These are phyloP conservation scores for Pseudopodoces humilis DNA, from an alignment of 2,113 vertebrate genomes.

Conservation along the genomic window DNA sequence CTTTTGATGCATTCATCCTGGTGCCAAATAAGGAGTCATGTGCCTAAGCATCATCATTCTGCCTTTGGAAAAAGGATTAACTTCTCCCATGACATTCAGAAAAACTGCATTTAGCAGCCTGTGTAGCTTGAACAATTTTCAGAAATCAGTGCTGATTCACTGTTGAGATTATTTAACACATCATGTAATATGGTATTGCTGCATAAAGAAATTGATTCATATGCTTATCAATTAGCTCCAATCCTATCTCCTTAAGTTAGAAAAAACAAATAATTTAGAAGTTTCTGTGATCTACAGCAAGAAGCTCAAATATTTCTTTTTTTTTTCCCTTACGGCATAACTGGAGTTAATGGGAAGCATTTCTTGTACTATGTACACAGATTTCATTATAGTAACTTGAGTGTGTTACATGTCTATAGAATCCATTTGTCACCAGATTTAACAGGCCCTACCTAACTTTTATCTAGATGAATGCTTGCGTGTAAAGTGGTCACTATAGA, in stretches of 20 bases:
- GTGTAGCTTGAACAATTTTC: background rate
- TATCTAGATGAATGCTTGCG: background rate
- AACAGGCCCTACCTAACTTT: background rate
- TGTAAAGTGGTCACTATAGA: background rate
- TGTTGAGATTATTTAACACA: background rate
- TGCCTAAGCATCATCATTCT: background rate
- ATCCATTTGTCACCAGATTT: background rate
- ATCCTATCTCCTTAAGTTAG: background rate
- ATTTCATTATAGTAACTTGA: background rate
- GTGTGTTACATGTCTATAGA: background rate
- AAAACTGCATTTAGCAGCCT: background rate
- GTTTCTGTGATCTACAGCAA: background rate
- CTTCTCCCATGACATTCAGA: background rate
- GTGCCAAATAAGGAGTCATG: background rate
- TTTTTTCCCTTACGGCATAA: background rate
- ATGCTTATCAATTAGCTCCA: background rate
- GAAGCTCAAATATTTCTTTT: background rate
- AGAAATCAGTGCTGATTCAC: background rate
- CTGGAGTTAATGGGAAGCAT: background rate
- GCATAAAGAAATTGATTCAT: background rate
- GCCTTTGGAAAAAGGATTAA: background rate
- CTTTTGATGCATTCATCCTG: background rate
- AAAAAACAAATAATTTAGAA: background rate
- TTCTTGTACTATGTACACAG: background rate
- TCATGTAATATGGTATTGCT: background rate